Evolutionary conservation across 2,888 invertebrate genomes (phyloP).

Genomic region (Nysson spinosus): DNA sequence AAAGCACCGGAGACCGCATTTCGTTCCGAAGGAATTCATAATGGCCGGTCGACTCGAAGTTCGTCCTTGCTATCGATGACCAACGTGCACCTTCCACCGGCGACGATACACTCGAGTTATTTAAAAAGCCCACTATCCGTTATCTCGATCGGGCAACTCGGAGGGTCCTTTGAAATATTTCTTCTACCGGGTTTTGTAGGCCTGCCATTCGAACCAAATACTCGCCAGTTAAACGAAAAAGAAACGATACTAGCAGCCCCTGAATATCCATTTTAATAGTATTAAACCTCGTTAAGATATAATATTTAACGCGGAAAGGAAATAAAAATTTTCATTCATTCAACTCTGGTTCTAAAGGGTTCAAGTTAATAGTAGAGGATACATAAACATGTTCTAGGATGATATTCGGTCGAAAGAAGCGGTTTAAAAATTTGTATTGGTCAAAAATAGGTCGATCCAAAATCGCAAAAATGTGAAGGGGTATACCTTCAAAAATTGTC

Average conservation of each 20-base stretch:
- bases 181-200: slow-evolving; percentile 53
- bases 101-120: slow-evolving; percentile 56
- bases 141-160: slow-evolving; percentile 61
- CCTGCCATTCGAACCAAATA: slow-evolving; percentile 31
- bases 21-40: slow-evolving; percentile 26
- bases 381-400: too few relatives aligned
- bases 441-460: too few relatives aligned
- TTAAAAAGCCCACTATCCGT: slow-evolving; percentile 64
- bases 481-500: too few relatives aligned
- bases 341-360: too few relatives aligned
- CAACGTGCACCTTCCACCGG: slow-evolving; percentile 41
- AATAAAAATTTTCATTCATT: too few relatives aligned
- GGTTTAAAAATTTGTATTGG: too few relatives aligned
- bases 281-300: too few relatives aligned
- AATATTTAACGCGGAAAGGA: too few relatives aligned
- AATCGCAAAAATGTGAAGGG: too few relatives aligned
- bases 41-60: slow-evolving; percentile 40
- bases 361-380: too few relatives aligned
- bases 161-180: slow-evolving; percentile 59
- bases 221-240: slow-evolving; percentile 6
- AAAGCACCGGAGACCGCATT: not conserved
- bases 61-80: slow-evolving; percentile 18
- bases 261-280: slow-evolving; percentile 14
- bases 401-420: too few relatives aligned
- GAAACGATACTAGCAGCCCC: slow-evolving; percentile 16